phyloP scores from a whole-genome alignment of 1,140 invertebrate genomes.

The Drosophila persimilis region DNA sequence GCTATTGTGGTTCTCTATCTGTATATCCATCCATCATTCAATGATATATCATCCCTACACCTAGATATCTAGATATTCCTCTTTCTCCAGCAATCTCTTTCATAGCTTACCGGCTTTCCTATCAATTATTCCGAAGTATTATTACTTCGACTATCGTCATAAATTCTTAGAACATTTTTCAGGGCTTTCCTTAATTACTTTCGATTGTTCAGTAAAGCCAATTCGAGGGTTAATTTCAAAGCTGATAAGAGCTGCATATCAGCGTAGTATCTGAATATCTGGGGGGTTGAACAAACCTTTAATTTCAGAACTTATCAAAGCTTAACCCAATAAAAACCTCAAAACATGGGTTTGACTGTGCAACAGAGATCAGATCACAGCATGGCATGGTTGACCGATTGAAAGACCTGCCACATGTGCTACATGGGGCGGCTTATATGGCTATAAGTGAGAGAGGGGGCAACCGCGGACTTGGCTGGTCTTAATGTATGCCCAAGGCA shows the following conservation, averaged over 20 bases:
- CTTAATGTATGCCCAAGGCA: slow-evolving; percentile 75
- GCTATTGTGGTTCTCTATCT: too few relatives aligned
- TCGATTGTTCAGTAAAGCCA: slow-evolving; percentile 9
- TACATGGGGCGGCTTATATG: slow-evolving; percentile 60
- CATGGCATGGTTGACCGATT: slow-evolving; percentile 59
- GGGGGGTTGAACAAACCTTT: slow-evolving; percentile 32
- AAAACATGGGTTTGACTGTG: slow-evolving; percentile 19
- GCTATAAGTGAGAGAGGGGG: slow-evolving; percentile 6
- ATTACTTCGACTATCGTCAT: slow-evolving; percentile 20
- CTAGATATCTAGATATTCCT: too few relatives aligned
- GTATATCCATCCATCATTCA: too few relatives aligned
- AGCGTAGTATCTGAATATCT: background rate
- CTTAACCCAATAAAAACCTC: background rate
- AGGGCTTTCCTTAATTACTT: slow-evolving; percentile 34
- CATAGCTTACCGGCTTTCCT: background rate
- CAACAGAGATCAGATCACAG: slow-evolving; percentile 16
- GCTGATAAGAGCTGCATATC: slow-evolving; percentile 28
- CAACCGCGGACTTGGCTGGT: slow-evolving; percentile 34
- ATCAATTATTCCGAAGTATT: slow-evolving; percentile 16
- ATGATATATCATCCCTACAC: too few relatives aligned
- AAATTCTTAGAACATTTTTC: background rate
- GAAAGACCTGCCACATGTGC: slow-evolving; percentile 71
- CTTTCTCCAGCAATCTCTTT: too few relatives aligned
- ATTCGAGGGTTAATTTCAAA: slow-evolving; percentile 33
- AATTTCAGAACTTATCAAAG: slow-evolving; percentile 38